Percentiles rank a stretch among this genome's conserved stretches.
phyloP scores from a whole-genome alignment of 1,140 invertebrate genomes.

The Calephelis virginiensis region DNA sequence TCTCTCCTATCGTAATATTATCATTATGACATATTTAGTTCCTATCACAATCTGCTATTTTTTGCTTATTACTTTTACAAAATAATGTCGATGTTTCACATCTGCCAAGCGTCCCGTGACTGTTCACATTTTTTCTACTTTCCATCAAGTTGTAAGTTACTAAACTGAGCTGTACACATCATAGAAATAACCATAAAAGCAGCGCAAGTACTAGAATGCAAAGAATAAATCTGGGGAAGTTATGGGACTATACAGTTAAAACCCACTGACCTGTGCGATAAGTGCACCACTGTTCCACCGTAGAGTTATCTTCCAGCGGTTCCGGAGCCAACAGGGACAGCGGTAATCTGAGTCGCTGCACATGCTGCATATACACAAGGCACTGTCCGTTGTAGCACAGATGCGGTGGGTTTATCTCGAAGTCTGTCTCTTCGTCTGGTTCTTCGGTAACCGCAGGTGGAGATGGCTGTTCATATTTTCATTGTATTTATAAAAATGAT shows the following conservation, averaged over 20 bases:
- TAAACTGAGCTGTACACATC: no score
- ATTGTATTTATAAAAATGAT: neutral
- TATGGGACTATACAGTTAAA: neutral
- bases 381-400: slow-evolving; percentile 75
- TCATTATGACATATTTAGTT: no score
- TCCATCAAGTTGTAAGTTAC: no score
- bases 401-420: slow-evolving; percentile 65
- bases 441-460: slow-evolving; percentile 37
- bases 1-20: no score
- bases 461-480: slow-evolving; percentile 28
- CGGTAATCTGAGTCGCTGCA: slow-evolving; percentile 75
- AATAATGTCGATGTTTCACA: no score
- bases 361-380: slow-evolving; percentile 81
- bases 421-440: slow-evolving; percentile 45
- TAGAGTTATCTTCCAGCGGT: slow-evolving; percentile 62
- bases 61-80: no score
- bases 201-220: no score
- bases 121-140: no score
- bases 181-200: no score
- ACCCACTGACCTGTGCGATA: slow-evolving; percentile 50
- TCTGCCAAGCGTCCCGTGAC: no score
- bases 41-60: no score
- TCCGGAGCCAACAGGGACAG: slow-evolving; percentile 75
- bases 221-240: no score
- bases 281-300: slow-evolving; percentile 58